Conservation (phyloP, 1,140 invertebrate genomes). For the Dinothrombium tinctorium region DNA sequence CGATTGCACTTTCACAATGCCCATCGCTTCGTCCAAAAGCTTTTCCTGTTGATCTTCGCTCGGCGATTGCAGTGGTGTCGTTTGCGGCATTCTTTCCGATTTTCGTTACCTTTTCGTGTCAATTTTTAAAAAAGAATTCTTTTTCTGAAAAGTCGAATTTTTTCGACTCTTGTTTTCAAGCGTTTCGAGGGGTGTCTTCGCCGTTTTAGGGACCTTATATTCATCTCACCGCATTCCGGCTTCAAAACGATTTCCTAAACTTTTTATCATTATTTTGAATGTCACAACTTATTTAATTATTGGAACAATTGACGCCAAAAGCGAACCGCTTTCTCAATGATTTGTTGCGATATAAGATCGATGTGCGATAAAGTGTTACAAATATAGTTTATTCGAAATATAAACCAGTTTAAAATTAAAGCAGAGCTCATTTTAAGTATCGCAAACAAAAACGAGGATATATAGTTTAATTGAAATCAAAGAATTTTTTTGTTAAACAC, state of each 20-base stretch:
- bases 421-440: background rate
- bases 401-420: background rate
- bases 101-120: background rate
- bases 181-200: too few relatives aligned
- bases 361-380: background rate
- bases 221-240: background rate
- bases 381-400: background rate
- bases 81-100: slow-evolving; percentile 2
- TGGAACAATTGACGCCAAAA: background rate
- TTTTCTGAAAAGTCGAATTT: background rate
- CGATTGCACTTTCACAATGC: slow-evolving; percentile 71
- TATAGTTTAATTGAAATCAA: background rate
- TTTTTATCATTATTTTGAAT: too few relatives aligned
- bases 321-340: too few relatives aligned
- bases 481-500: too few relatives aligned
- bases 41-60: slow-evolving; percentile 76
- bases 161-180: too few relatives aligned
- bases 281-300: background rate
- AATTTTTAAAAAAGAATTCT: background rate
- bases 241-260: too few relatives aligned
- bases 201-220: too few relatives aligned
- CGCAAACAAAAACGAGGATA: background rate
- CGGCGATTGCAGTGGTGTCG: slow-evolving; percentile 28
- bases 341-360: too few relatives aligned
- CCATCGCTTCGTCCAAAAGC: slow-evolving; percentile 71